A percentile compares a stretch with the other conserved stretches of the same genome.
These are phyloP conservation scores for Colaptes auratus DNA, from an alignment of 2,113 vertebrate genomes.

Conservation along the genomic window DNA sequence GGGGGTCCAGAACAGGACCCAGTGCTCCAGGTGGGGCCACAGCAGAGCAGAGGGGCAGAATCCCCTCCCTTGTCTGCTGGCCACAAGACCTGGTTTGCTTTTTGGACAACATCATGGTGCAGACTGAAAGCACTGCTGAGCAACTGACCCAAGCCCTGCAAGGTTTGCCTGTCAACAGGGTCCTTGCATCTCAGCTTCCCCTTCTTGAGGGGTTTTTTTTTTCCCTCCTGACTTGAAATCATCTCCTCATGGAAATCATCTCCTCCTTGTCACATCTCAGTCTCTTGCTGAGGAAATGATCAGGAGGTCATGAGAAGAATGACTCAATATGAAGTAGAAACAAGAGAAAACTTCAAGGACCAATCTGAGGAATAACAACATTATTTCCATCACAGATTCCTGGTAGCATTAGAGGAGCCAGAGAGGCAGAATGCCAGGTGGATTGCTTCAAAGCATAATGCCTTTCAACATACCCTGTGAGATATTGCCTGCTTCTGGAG, in stretches of 20 bases:
- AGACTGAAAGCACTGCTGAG: background rate
- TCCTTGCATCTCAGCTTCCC: background rate
- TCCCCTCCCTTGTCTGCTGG: background rate
- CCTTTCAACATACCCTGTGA: slow-evolving; percentile 23
- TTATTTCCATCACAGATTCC: background rate
- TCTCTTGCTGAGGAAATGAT: background rate
- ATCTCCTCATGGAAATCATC: background rate
- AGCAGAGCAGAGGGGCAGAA: too few relatives aligned
- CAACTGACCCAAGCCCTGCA: background rate
- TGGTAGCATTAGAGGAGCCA: background rate
- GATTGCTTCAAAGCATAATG: background rate
- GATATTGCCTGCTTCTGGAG: slow-evolving; percentile 5
- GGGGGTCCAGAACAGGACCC: too few relatives aligned
- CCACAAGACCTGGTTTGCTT: background rate
- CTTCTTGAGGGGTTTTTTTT: background rate
- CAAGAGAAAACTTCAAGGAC: background rate
- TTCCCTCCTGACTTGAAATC: background rate
- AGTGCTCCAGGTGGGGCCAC: too few relatives aligned
- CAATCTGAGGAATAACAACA: background rate
- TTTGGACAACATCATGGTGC: background rate
- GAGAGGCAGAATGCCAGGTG: background rate
- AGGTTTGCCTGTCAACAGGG: background rate
- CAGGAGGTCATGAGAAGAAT: background rate
- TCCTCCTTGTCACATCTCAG: background rate
- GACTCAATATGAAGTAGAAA: background rate